Percentiles rank a stretch among this genome's conserved stretches.
Evolutionary conservation across 2,888 invertebrate species (phyloP).

Genomic region (Eueremaeus valkanovi): DNA sequence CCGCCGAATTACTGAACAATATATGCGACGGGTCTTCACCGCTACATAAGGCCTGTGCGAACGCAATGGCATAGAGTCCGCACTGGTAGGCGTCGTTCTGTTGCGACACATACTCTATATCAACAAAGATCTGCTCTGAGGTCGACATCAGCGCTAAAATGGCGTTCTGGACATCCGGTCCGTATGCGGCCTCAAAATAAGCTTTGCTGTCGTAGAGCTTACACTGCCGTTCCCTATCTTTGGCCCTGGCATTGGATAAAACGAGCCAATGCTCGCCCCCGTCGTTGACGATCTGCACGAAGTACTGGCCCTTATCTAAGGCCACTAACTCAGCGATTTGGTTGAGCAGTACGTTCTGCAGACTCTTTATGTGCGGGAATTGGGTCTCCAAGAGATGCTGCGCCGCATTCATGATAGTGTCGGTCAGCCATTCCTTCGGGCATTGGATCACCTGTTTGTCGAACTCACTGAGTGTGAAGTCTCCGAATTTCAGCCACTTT

Average conservation of each 20-base stretch:
- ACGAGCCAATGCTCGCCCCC: slow-evolving; percentile 16
- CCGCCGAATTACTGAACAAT: neutral
- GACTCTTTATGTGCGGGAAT: neutral
- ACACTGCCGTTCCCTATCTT: neutral
- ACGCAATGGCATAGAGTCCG: slow-evolving; percentile 32
- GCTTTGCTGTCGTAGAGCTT: slow-evolving; percentile 15
- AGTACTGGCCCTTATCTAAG: neutral
- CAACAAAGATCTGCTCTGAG: neutral
- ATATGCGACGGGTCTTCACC: slow-evolving; percentile 10
- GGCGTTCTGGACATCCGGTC: neutral
- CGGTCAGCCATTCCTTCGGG: slow-evolving; percentile 50
- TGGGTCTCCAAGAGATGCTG: slow-evolving; percentile 49
- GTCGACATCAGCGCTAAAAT: neutral
- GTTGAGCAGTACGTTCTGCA: slow-evolving; percentile 21
- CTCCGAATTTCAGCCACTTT: slow-evolving; percentile 18
- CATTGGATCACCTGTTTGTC: slow-evolving; percentile 53
- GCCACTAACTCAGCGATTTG: neutral
- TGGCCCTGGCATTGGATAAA: neutral
- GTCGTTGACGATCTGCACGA: slow-evolving; percentile 32
- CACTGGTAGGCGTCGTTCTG: slow-evolving; percentile 27
- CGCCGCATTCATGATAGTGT: slow-evolving; percentile 53
- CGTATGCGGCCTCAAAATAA: neutral
- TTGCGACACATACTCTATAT: neutral
- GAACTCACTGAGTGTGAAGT: slow-evolving; percentile 48
- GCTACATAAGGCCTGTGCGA: slow-evolving; percentile 24